Evolutionary conservation across 2,797 vertebrate species (phyloP), one percentile per base, ranked within the genome.

Genomic region (Melanotaenia pygmaea): DNA sequence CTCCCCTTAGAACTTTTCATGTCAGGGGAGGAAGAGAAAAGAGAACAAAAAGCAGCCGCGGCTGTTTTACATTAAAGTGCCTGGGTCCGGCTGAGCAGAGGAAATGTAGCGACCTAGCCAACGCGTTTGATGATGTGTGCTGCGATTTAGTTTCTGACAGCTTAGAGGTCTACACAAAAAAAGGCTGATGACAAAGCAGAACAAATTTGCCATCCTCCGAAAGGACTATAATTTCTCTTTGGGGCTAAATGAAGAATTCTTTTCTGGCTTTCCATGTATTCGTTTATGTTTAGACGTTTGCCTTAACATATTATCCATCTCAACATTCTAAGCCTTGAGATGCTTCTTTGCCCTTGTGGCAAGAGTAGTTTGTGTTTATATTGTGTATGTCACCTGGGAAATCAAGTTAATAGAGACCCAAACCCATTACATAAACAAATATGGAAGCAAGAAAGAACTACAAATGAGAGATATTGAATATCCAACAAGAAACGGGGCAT

Each of bases 11-110:
- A 83, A 69, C 45, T 74, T 77, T 75, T 77, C 50, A 74, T 74
- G 67, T 84, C 30, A 20, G 14, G 68, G 26, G 61, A 70, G 69
- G 64, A 63, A 60, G 60, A 64, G 62, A 70, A 47, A 37, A 22
- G 64, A 61, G 79, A 74, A 83, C 56, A 40, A 74, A 86, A 73
- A 75, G 65, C 83, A 86, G 85, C 88, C 79, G 80, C 83, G 79
- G 85, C 87, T 85, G 81, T 81, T 90, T 91, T 72, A 86, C 57
- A 89, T 91, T 85, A 79, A 80, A 85, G 74, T 24, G 47, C 50
- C 40, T 58, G 64, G 70, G 75, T 74, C 11, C 22, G 3, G 30
- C 70, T 20, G 67, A 68, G 2, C 30, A 69, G 67, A 82, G 86
- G 84, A 91, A 90, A 84, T 80, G 79, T 71, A 64, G 51, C 14